A percentile compares a stretch with the other conserved stretches of the same genome.
These are phyloP conservation scores for Melanotaenia maccullochi DNA, from an alignment of 2,797 vertebrate genomes.

Conservation along the genomic window DNA sequence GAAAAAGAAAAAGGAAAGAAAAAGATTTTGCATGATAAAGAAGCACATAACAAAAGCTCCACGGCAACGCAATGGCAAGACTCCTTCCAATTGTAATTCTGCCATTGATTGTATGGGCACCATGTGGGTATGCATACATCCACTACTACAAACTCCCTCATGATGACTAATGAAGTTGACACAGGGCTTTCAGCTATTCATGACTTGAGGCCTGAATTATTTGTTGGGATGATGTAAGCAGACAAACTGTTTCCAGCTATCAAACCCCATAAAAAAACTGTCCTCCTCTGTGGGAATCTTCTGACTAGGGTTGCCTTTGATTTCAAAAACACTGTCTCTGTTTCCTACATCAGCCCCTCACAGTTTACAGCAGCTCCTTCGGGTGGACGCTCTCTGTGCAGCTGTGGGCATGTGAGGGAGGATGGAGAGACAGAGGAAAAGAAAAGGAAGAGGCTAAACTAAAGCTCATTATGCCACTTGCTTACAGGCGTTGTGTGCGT, in stretches of 20 bases:
- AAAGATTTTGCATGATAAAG: slow-evolving; percentile 77
- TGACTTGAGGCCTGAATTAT: slow-evolving; percentile 76
- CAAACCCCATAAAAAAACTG: slow-evolving; percentile 38
- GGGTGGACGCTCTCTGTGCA: slow-evolving; percentile 70
- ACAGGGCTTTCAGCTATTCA: slow-evolving; percentile 77
- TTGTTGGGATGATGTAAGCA: slow-evolving; percentile 74
- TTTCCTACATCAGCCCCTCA: slow-evolving; percentile 76
- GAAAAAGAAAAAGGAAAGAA: slow-evolving; percentile 7
- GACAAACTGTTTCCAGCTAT: slow-evolving; percentile 71
- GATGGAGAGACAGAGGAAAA: slow-evolving; percentile 37
- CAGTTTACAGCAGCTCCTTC: slow-evolving; percentile 71
- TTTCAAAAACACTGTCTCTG: slow-evolving; percentile 76
- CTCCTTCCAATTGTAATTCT: slow-evolving; percentile 61
- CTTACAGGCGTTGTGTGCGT: slow-evolving; percentile 80
- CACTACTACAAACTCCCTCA: slow-evolving; percentile 56
- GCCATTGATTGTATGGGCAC: slow-evolving; percentile 62
- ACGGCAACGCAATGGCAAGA: slow-evolving; percentile 52
- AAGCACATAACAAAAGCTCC: slow-evolving; percentile 68
- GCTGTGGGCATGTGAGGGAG: slow-evolving; percentile 68
- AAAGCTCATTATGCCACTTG: slow-evolving; percentile 78
- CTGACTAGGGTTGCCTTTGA: slow-evolving; percentile 77
- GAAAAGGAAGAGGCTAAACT: slow-evolving; percentile 59
- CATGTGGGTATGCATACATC: slow-evolving; percentile 70
- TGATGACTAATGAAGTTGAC: slow-evolving; percentile 83
- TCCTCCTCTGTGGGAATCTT: slow-evolving; percentile 77